Evolutionary conservation across 2,113 vertebrate species (phyloP), one percentile per base, ranked within the genome.

Genomic region (Cottus gobio): DNA sequence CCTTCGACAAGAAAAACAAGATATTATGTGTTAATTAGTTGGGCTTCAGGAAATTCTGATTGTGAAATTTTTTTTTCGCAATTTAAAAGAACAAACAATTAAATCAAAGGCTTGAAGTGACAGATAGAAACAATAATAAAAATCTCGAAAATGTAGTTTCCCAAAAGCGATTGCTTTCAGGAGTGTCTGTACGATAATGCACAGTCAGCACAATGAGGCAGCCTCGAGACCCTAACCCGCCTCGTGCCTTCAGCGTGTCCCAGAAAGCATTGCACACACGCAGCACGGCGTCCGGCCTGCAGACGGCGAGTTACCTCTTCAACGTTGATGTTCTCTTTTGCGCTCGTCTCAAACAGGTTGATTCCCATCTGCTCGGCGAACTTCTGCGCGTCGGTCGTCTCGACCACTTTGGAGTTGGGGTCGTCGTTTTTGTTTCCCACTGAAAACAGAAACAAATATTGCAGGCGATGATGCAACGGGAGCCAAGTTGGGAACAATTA

Each of bases 341-440:
- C 98, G 48, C 98, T 99, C 71, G 98, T 99, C 95, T 99, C 98
- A 80, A 99, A 99, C 91, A 99, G 92, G 72, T 96, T 97, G 94
- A 99, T 99, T 83, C 97, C 97, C 98, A 99, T 99, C 95, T 99
- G 98, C 87, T 96, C 98, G 0, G 98, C 98, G 79, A 99, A 99
- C 91, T 99, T 99, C 94, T 98, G 97, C 24, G 98, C 98, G 18
- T 99, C 98, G 79, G 97, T 97, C 1, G 97, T 99, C 95, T 99
- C 98, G 70, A 99, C 98, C 87, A 99, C 97, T 92, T 99, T 99
- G 79, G 97, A 96, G 87, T 96, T 97, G 2, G 98, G 97, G 87
- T 99, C 98, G 8, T 99, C 98, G 3, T 99, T 99, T 92, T 99
- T 99, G 91, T 99, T 99, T 73, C 98, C 98, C 95, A 99, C 98